Conservation (phyloP, 2,797 vertebrate genomes). For the Hippocampus kuda region DNA sequence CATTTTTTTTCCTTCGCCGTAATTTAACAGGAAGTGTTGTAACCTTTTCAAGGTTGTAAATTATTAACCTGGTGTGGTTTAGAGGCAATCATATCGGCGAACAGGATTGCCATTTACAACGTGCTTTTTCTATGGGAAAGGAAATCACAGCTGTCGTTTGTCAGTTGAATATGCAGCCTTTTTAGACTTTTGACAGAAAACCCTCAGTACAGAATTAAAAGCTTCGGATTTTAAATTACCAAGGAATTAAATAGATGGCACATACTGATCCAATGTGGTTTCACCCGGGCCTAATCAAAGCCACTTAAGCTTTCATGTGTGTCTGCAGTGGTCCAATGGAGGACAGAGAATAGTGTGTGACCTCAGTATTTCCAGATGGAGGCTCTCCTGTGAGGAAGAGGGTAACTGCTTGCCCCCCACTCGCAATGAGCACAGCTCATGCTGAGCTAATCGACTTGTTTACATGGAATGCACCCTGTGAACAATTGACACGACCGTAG, state of each 20-base stretch:
- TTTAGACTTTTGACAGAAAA: background rate
- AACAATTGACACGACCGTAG: conserved; percentile 46
- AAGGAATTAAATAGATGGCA: background rate
- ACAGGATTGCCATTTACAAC: background rate
- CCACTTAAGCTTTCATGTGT: conserved; percentile 12
- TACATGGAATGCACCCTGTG: conserved; percentile 45
- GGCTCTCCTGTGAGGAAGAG: conserved; percentile 32
- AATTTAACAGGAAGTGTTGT: conserved; percentile 1
- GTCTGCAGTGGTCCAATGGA: conserved; percentile 39
- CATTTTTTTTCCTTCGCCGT: background rate
- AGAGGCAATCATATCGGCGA: conserved; percentile 5
- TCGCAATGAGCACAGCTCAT: conserved; percentile 10
- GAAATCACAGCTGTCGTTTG: background rate
- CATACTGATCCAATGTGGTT: conserved; percentile 16
- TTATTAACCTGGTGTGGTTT: conserved; percentile 19
- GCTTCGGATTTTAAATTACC: background rate
- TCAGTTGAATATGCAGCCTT: background rate
- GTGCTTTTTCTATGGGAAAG: background rate
- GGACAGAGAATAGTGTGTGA: conserved; percentile 42
- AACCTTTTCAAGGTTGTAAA: conserved; percentile 9
- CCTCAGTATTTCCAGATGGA: conserved; percentile 57
- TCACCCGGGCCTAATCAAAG: conserved; percentile 7
- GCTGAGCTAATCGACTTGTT: conserved; percentile 34
- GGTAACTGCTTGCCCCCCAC: conserved; percentile 37
- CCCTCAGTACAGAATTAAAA: background rate